Evolutionary conservation across 2,888 invertebrate species (phyloP), one percentile per base, ranked within the genome.

Genomic region (Amphimallon solstitiale): DNA sequence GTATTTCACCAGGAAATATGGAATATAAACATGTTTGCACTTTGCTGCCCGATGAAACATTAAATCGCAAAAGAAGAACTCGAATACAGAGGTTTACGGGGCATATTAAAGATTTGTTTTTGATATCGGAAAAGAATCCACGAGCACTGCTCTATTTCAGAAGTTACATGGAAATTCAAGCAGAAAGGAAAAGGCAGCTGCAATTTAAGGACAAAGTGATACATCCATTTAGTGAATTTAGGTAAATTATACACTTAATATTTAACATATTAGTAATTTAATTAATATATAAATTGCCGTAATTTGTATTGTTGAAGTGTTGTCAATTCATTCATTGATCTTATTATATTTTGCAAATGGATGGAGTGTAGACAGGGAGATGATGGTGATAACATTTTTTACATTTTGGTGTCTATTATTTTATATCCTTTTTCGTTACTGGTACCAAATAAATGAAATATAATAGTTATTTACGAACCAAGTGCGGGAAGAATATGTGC

Each of bases 151-250:
- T 62, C 21, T 49, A 62, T 35, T 62, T 49, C 23, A 48, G 62
- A 2, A 62, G 62, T 19, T 23, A 37, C 12, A 62, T 37, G 14
- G 62, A 29, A 10, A 62, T 62, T n/a, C 14, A 38, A 12, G 21
- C 12, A 6, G 62, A 62, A n/a, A 48, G 46, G 19, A 34, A n/a
- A 37, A 48, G 49, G 12, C 62, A 62, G 21, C 7, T 34, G 38
- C 17, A 9, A 1, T 21, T 2, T 10, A 62, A 62, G 15, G 21
- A 15, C n/a, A 48, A 6, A 9, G 23, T 62, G 12, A 62, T 62
- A 9, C 62, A 62, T 62, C 62, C 62, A 3, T 62, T 62, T 17
- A 62, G 62, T 17, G 49, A 49, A 49, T 62, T 62, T 14, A 62
- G 62, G 62, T 62, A 21, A 23, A 17, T 10, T 15, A 40, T 17